Evolutionary conservation across 2,888 invertebrate genomes (phyloP).

Genomic region (Odontothrips loti): DNA sequence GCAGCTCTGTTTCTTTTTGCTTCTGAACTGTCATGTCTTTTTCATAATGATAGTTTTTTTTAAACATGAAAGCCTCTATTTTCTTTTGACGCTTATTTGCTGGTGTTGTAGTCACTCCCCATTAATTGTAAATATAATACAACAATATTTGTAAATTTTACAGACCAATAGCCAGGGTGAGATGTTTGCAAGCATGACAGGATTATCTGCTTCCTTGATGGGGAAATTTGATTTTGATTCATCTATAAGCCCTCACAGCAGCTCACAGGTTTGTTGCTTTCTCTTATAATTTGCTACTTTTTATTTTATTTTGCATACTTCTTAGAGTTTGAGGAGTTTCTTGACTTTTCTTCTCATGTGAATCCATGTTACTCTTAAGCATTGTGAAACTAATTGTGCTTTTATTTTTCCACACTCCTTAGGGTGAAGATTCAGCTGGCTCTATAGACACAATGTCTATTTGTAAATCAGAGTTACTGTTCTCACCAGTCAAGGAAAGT

Average conservation of each 20-base stretch:
- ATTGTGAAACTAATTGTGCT: slow-evolving; percentile 34
- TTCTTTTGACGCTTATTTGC: not conserved
- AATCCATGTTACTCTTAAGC: slow-evolving; percentile 35
- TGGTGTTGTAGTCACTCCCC: not conserved
- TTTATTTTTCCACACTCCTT: slow-evolving; percentile 36
- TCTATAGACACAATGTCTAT: slow-evolving; percentile 73
- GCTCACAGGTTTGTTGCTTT: slow-evolving; percentile 58
- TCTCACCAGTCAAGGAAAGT: slow-evolving; percentile 84
- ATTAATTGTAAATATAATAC: slow-evolving; percentile 31
- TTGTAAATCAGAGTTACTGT: slow-evolving; percentile 85
- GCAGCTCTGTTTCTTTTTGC: not conserved
- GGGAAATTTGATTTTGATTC: slow-evolving; percentile 74
- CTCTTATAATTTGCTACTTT: not conserved
- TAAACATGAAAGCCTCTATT: no score
- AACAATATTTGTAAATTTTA: slow-evolving; percentile 43
- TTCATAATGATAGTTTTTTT: slow-evolving; percentile 5
- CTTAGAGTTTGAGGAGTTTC: not conserved
- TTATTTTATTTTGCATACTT: not conserved
- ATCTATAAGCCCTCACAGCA: slow-evolving; percentile 69
- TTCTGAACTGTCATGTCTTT: not conserved
- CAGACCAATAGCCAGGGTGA: slow-evolving; percentile 73
- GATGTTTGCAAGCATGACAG: slow-evolving; percentile 77
- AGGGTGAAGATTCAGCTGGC: slow-evolving; percentile 71
- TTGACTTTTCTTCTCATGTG: slow-evolving; percentile 35
- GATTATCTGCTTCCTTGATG: slow-evolving; percentile 59